These are phyloP conservation scores for Cheilosia urbana DNA, from an alignment of 2,888 invertebrate genomes.

Conservation along the genomic window DNA sequence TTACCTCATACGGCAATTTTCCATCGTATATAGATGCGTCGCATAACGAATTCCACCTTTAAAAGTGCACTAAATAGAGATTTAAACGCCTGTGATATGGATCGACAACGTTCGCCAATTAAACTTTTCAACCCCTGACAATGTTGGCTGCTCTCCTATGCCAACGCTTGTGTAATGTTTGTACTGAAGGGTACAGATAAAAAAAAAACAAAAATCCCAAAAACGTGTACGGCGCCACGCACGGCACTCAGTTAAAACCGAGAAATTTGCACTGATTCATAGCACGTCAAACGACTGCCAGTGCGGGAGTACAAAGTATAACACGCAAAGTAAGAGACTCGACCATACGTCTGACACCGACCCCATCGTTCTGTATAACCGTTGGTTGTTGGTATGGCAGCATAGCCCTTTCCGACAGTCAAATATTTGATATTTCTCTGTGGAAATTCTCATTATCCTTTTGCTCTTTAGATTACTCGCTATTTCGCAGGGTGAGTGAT, in stretches of 20 bases:
- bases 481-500: conserved; percentile 24
- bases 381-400: neutral
- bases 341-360: conserved; percentile 25
- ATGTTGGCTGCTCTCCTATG: conserved; percentile 25
- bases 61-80: conserved; percentile 80
- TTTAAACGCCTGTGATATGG: conserved; percentile 79
- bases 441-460: conserved; percentile 64
- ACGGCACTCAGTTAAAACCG: conserved; percentile 72
- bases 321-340: conserved; percentile 46
- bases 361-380: neutral
- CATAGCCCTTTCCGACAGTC: conserved; percentile 30
- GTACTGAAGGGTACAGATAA: conserved; percentile 38
- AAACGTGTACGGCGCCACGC: conserved; percentile 81
- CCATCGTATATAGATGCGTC: conserved; percentile 38
- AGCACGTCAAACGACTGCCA: conserved; percentile 39
- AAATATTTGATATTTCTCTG: conserved; percentile 64
- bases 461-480: conserved; percentile 31
- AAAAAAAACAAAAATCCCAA: conserved; percentile 77
- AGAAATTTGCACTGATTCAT: conserved; percentile 74
- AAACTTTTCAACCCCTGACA: conserved; percentile 69
- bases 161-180: conserved; percentile 2
- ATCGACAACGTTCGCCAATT: conserved; percentile 74
- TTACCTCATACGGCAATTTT: conserved; percentile 58
- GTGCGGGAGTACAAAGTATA: conserved; percentile 43
- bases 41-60: conserved; percentile 66